Evolutionary conservation across 2,113 vertebrate genomes (phyloP).

Genomic region (Prochilodus magdalenae): DNA sequence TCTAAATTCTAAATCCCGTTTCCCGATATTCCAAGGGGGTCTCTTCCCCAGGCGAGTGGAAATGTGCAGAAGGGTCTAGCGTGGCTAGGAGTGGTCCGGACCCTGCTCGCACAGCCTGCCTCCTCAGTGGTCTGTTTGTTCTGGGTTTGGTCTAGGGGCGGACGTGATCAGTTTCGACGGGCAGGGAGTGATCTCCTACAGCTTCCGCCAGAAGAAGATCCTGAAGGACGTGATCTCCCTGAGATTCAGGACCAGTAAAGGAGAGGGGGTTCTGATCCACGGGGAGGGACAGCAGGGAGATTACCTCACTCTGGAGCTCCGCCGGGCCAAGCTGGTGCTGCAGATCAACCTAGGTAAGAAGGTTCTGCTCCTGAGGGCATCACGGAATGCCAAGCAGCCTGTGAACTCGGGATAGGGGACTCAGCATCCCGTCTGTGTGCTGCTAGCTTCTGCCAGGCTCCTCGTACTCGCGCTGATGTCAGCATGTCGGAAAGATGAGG

Average conservation of each 20-base stretch:
- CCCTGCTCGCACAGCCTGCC: no score
- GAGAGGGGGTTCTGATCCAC: constrained; percentile 89
- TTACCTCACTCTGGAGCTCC: constrained; percentile 91
- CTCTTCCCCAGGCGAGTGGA: no score
- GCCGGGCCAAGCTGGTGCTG: constrained; percentile 86
- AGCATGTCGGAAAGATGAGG: no score
- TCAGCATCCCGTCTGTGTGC: no score
- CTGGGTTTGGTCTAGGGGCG: constrained; percentile 78
- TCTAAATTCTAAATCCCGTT: no score
- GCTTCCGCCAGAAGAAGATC: constrained; percentile 93
- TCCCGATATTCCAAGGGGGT: no score
- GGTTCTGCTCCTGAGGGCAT: not conserved
- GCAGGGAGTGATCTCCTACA: constrained; percentile 88
- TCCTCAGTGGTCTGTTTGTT: not conserved
- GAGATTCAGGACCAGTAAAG: constrained; percentile 90
- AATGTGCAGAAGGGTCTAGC: no score
- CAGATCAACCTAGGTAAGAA: constrained; percentile 90
- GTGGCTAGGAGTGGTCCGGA: no score
- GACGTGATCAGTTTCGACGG: constrained; percentile 97
- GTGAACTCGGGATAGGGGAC: no score
- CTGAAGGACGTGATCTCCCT: constrained; percentile 90
- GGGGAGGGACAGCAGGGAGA: constrained; percentile 98
- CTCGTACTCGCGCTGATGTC: no score
- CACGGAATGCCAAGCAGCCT: not conserved
- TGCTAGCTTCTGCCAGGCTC: no score